These are phyloP conservation scores for Lottia gigantea DNA, from an alignment of 2,888 invertebrate genomes.

Conservation along the genomic window DNA sequence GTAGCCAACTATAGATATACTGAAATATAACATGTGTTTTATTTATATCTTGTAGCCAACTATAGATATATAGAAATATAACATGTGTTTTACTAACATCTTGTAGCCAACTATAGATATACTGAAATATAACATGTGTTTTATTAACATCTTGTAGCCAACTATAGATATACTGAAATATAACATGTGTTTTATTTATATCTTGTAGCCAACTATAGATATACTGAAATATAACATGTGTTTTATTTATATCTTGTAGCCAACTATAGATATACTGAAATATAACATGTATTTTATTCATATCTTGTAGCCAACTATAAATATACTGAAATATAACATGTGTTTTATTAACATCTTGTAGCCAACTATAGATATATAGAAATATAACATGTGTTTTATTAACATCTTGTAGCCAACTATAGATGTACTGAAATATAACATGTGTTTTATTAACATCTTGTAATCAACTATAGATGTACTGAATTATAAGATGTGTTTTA, in stretches of 20 bases:
- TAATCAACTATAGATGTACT: slow-evolving; percentile 92
- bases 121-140: slow-evolving; percentile 78
- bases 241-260: too few relatives aligned
- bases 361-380: slow-evolving; percentile 89
- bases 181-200: slow-evolving; percentile 84
- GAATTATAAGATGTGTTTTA: slow-evolving; percentile 80
- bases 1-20: slow-evolving; percentile 93
- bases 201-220: slow-evolving; percentile 91
- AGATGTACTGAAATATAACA: slow-evolving; percentile 76
- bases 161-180: slow-evolving; percentile 80
- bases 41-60: slow-evolving; percentile 88
- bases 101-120: slow-evolving; percentile 92
- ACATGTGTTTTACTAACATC: slow-evolving; percentile 86
- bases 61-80: slow-evolving; percentile 79
- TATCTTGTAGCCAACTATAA: slow-evolving; percentile 88
- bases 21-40: slow-evolving; percentile 78
- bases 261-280: too few relatives aligned
- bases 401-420: slow-evolving; percentile 89
- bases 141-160: slow-evolving; percentile 89
- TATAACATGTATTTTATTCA: slow-evolving; percentile 78
- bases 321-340: slow-evolving; percentile 84
- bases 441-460: slow-evolving; percentile 75
- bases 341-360: slow-evolving; percentile 82
- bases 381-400: slow-evolving; percentile 80
- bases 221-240: slow-evolving; percentile 70